Evolutionary conservation across 2,797 vertebrate genomes (phyloP), one percentile per base, ranked within the genome.

Genomic region (Cirrhinus mrigala): DNA sequence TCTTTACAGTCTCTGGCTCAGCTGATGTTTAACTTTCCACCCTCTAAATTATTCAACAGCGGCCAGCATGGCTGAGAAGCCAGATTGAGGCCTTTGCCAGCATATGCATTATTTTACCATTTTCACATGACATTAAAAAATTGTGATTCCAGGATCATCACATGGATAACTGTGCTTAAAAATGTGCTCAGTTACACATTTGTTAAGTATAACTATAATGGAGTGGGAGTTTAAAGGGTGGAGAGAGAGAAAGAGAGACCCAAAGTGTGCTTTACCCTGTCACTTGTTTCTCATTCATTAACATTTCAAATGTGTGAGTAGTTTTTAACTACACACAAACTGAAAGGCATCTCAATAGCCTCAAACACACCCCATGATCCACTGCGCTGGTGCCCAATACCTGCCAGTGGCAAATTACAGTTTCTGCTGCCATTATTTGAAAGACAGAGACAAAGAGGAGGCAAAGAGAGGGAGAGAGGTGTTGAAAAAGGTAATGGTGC

Each of bases 371-470:
- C 22, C 62, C 46, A 81, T 69, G 48, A 79, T 27, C 44, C 24
- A 54, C 33, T 40, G 20, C 10, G 10, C 64, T 77, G 22, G 54
- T 24, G 24, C 11, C 10, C 58, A 22, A 66, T 44, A 74, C 37
- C 60, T 44, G 48, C 37, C 58, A 64, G 44, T 7, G 27, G 58
- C 71, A 52, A 80, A 80, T 81, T 70, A 80, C 56, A 37, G 52
- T 85, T 83, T 68, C 16, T 46, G 54, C 76, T 73, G 37, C 52
- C 74, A 80, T 83, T 78, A 78, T 71, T 80, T 85, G 7, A 16
- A 24, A 81, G 56, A 44, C 66, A 62, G 54, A 77, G 37, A 27
- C 29, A 8, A 22, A 50, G 52, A 69, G 40, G 24, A 60, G n/a
- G 18, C 4, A 6, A 11, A 46, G 56, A 78, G 58, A 74, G 56